These are phyloP conservation scores for Artibeus lituratus DNA, from an alignment of 2,797 vertebrate species.

Conservation along the genomic window DNA sequence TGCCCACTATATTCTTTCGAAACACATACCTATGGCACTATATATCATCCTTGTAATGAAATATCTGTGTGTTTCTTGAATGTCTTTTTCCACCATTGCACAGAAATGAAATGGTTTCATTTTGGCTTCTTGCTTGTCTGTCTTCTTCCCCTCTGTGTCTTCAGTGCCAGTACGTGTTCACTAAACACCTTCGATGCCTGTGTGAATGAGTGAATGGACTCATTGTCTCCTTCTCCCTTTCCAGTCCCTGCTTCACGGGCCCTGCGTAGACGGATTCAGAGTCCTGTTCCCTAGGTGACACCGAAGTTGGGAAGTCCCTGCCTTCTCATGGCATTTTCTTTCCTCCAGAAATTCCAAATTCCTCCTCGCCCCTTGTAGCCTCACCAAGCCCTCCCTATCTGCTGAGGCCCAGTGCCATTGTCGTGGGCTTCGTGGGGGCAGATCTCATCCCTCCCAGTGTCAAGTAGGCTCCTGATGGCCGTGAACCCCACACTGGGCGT, in stretches of 20 bases:
- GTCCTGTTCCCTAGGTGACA: not conserved
- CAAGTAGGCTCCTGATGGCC: too few species aligned
- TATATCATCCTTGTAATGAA: not conserved
- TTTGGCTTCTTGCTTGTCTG: not conserved
- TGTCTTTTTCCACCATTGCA: not conserved
- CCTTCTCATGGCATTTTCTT: not conserved
- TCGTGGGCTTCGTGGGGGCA: fast-evolving
- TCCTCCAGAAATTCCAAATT: not conserved
- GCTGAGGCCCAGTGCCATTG: not conserved
- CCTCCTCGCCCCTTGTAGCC: not conserved
- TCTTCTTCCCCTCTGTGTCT: not conserved
- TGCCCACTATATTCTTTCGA: not conserved
- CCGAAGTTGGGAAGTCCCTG: too few species aligned
- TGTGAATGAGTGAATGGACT: too few species aligned
- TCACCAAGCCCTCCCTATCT: not conserved
- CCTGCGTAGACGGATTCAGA: too few species aligned
- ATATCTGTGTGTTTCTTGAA: not conserved
- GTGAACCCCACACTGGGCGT: not conserved
- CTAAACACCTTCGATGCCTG: not conserved
- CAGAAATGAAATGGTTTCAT: not conserved
- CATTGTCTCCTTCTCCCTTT: not conserved
- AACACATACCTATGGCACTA: not conserved
- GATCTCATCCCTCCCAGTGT: not conserved
- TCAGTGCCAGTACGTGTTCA: not conserved
- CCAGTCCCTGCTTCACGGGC: not conserved